Percentiles rank a stretch among this genome's conserved stretches.
phyloP scores from a whole-genome alignment of 2,888 invertebrate genomes.

The Pheosia tremula region DNA sequence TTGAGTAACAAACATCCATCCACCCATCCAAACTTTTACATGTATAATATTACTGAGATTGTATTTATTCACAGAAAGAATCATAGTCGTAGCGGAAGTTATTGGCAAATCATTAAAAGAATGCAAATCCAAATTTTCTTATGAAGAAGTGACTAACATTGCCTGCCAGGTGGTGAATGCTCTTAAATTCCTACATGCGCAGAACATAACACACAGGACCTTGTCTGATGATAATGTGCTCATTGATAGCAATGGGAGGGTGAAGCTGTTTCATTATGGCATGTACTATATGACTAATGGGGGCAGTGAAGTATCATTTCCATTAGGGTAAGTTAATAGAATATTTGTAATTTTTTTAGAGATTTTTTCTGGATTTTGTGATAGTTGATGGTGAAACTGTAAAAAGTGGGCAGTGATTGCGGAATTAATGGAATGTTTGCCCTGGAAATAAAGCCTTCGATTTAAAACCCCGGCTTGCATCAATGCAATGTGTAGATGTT shows the following conservation, averaged over 20 bases:
- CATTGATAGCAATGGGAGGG: slow-evolving; percentile 87
- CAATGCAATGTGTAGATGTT: no score
- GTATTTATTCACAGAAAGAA: slow-evolving; percentile 86
- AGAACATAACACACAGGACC: slow-evolving; percentile 91
- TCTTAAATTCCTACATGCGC: slow-evolving; percentile 88
- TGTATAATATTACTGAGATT: no score
- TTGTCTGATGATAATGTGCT: slow-evolving; percentile 93
- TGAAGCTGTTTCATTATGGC: slow-evolving; percentile 97
- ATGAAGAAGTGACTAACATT: slow-evolving; percentile 85
- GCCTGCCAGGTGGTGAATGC: slow-evolving; percentile 90
- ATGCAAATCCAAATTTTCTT: slow-evolving; percentile 66
- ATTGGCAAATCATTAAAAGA: slow-evolving; percentile 87
- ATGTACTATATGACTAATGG: slow-evolving; percentile 95
- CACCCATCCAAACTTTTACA: no score
- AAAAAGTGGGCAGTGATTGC: no score
- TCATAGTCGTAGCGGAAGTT: slow-evolving; percentile 93
- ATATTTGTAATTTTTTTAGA: no score
- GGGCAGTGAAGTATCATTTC: slow-evolving; percentile 95
- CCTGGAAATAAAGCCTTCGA: no score
- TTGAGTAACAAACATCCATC: no score
- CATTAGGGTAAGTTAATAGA: slow-evolving; percentile 87
- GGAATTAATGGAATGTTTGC: no score
- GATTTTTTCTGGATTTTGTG: no score
- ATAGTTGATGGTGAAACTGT: no score
- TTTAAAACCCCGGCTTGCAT: no score